Evolutionary conservation across 2,113 vertebrate species (phyloP).

Genomic region (Xiphophorus hellerii): DNA sequence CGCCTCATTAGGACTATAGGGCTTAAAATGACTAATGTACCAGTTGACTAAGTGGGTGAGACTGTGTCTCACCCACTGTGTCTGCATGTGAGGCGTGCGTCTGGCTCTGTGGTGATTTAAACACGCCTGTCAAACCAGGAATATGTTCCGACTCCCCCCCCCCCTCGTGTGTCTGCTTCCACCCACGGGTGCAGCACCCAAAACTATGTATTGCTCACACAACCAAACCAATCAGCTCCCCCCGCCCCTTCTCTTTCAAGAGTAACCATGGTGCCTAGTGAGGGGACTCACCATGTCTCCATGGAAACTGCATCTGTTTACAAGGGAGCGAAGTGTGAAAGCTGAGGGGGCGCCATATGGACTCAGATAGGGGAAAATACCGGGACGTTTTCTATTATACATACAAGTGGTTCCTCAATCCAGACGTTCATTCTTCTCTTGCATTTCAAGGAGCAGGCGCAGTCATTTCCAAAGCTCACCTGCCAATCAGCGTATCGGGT

Average conservation of each 20-base stretch:
- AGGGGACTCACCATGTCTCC: constrained; percentile 80
- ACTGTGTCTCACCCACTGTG: constrained; percentile 71
- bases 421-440: constrained; percentile 14
- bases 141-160: constrained; percentile 21
- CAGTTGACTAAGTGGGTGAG: constrained; percentile 73
- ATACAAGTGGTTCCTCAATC: background rate
- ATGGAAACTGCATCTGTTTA: constrained; percentile 97
- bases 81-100: constrained; percentile 58
- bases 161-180: constrained; percentile 52
- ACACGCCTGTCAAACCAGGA: constrained; percentile 72
- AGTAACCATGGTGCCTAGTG: constrained; percentile 83
- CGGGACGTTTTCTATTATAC: background rate
- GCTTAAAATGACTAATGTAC: constrained; percentile 73
- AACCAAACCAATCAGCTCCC: constrained; percentile 76
- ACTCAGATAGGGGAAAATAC: constrained; percentile 21
- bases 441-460: constrained; percentile 26
- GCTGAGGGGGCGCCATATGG: constrained; percentile 42
- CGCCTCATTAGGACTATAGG: constrained; percentile 57
- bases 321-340: constrained; percentile 68
- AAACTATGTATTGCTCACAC: constrained; percentile 55
- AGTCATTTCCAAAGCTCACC: constrained; percentile 30
- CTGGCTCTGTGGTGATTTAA: constrained; percentile 68
- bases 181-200: constrained; percentile 55
- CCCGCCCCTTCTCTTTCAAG: constrained; percentile 33
- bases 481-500: constrained; percentile 34